Base-by-base conservation (phyloP, 2,888 invertebrate genomes). In the Petrolisthes cinctipes region DNA sequence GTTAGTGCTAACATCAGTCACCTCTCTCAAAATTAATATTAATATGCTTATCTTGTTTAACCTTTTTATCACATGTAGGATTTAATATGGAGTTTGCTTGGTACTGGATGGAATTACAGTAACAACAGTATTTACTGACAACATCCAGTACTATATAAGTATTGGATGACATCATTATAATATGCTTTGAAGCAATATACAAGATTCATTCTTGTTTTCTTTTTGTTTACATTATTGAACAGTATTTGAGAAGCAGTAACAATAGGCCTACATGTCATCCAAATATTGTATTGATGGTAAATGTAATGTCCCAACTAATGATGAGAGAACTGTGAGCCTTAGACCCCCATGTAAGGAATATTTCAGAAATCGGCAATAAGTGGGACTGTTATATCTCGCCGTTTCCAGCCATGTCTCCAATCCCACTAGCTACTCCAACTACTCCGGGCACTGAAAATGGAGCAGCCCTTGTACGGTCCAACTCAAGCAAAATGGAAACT, bases 401-500 rank as follows among this genome's bases (percentile, higher is more conserved):
- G 87, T 83, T 87, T 87, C 83, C 87, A 87, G 87, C 87, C 85
- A 87, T 86, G 89, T 86, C 87, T 7, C 89, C 89, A 20, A 54
- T 89, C 17, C 87, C 89, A 9, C 79, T 89, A 68, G 79, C 75
- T 20, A 82, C 89, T 6, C 89, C 89, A 9, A 83, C 86, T 5
- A 83, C 83, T 14, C 87, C 87, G 23, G 82, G 85, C 71, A 82
- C 87, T 53, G 89, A 89, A 81, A 87, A 89, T 53, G 87, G 89
- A 61, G 86, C 87, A 20, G 86, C 89, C 9, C 56, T 89, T 11
- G 87, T 89, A 2, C 85, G 89, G 5, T 76, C 89, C n/a, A 54
- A 61, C 54, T 75, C 81, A 51, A 87, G 85, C 79, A 96, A 97
- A 93, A 96, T 99, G 92, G 99, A 99, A 93, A 95, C 96, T 88